Conservation (phyloP, 2,888 invertebrate species). For the Anticlea derivata region DNA sequence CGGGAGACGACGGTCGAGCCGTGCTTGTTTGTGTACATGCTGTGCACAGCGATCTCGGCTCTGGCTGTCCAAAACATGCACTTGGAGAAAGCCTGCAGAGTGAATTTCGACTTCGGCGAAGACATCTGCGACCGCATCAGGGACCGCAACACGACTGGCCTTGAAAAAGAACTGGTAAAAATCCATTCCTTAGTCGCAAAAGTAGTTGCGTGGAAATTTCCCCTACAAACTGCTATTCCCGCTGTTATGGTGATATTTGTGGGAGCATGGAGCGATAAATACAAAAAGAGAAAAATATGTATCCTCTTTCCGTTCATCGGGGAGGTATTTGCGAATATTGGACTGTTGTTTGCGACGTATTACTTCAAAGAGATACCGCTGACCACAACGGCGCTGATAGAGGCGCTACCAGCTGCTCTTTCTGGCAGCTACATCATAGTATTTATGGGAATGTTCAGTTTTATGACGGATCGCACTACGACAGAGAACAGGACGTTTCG, state of each 20-base stretch:
- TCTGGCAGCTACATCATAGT: constrained; percentile 85
- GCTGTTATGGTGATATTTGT: constrained; percentile 83
- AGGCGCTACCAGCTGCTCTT: constrained; percentile 83
- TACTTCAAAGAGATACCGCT: constrained; percentile 81
- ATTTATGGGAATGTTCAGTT: constrained; percentile 85
- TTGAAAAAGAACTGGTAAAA: constrained; percentile 65
- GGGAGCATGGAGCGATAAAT: constrained; percentile 86
- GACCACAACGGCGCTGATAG: constrained; percentile 78
- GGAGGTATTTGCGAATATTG: constrained; percentile 80
- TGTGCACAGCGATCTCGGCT: constrained; percentile 87
- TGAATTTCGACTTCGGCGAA: constrained; percentile 77
- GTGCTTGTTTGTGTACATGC: constrained; percentile 85
- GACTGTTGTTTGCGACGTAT: constrained; percentile 81
- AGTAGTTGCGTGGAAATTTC: constrained; percentile 84
- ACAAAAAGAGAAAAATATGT: constrained; percentile 83
- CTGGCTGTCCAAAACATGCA: constrained; percentile 83
- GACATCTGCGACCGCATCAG: constrained; percentile 80
- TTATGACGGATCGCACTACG: constrained; percentile 84
- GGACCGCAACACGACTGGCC: constrained; percentile 67
- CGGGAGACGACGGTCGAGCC: constrained; percentile 86
- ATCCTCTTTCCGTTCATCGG: constrained; percentile 83
- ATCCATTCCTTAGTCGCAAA: constrained; percentile 80
- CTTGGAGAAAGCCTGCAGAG: constrained; percentile 84
- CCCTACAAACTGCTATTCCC: constrained; percentile 84
- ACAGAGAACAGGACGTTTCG: constrained; percentile 85